Base-by-base conservation (phyloP, 2,888 invertebrate genomes). In the Chydorus sphaericus region DNA sequence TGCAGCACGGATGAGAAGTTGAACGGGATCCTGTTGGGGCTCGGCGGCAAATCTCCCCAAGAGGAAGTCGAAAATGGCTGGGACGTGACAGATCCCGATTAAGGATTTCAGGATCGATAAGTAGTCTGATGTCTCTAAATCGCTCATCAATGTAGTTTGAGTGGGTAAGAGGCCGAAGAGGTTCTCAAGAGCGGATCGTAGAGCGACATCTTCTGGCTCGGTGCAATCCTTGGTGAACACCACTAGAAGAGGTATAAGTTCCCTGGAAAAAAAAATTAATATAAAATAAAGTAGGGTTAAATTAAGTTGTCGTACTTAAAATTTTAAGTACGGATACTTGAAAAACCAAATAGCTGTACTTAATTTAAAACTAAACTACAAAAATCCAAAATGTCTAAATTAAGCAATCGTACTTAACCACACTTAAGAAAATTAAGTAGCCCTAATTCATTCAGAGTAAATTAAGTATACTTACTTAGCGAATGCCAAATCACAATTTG, bases 121-220 rank as follows among this genome's bases (percentile, higher is more conserved):
- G 14, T 52, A 52, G 26, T 7, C 33, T 10, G 36, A 2, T 36
- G 33, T 52, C 11, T 52, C 33, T 20, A 33, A 33, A 26, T 52
- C 36, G 18, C 23, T 36, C 4, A 36, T 37, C 36, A 31, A 52
- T 4, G 26, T 31, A 16, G 23, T 52, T 11, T 31, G 33, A 37
- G 23, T 36, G 20, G 52, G 52, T 5, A 52, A 52, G 26, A 23
- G 23, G n/a, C 36, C n/a, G 36, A 52, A 52, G 26, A 52, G 36
- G 2, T 52, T 18, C 31, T 52, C 36, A 33, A 52, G 16, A 14
- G 31, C 23, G 4, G 33, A 10, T 11, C n/a, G 18, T n/a, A 52
- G 37, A 18, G 14, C 33, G 8, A 8, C 26, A 11, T 52, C 52
- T 20, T 52, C 52, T 14, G 18, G 23, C 20, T 52, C 36, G 37